Evolutionary conservation across 2,113 vertebrate genomes (phyloP), one percentile per base, ranked within the genome.

Genomic region (Anolis sagrei): DNA sequence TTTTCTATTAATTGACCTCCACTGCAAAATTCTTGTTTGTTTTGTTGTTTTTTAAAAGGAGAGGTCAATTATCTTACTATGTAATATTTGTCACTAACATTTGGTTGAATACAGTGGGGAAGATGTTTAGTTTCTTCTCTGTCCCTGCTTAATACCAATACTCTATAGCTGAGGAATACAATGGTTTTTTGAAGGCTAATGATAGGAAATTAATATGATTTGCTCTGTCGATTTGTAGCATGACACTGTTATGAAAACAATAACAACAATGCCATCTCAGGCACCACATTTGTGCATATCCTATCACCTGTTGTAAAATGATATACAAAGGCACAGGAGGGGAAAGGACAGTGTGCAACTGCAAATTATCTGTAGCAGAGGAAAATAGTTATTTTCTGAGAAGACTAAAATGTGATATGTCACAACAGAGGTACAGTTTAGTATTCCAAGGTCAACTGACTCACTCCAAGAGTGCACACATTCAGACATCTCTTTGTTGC

Each of bases 151-250:
- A 91, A 76, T 79, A 73, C 80, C 44, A 86, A 86, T 68, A 44
- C 6, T 80, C 7, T 88, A 87, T 76, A 75, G 27, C 80, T 74
- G 82, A 68, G 39, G 0, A 1, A 70, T 54, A 88, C 82, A 92
- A 87, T 83, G 79, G 10, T 64, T 79, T 92, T 83, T 58, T 89
- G 86, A 92, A 90, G 58, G 83, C 84, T 90, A 91, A 90, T 87
- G 0, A 1, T 89, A 84, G 68, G 77, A 89, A 91, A 90, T 36
- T 0, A 0, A 64, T 76, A 86, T 83, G 91, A 86, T 87, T 88
- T 90, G 34, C 58, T 87, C 58, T 49, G 75, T 49, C 51, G 27
- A 87, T 73, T 92, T 90, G 90, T 90, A 90, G 79, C 6, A 3
- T 32, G 32, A 70, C 66, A 21, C 29, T 87, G 66, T 75, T n/a